phyloP scores from a whole-genome alignment of 1,140 invertebrate species.

The Tetraneura akinire region DNA sequence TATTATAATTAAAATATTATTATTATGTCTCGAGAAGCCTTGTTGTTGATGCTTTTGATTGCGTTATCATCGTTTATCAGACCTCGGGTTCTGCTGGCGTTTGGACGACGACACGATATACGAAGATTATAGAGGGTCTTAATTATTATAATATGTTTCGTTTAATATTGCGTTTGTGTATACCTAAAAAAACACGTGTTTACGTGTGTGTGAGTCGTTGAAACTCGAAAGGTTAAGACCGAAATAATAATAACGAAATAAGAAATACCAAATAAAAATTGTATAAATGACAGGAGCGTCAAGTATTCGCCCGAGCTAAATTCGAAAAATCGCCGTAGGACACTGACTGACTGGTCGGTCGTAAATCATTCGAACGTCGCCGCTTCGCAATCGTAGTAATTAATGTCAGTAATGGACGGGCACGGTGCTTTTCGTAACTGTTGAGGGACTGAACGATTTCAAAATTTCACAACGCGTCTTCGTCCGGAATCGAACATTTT shows the following conservation, averaged over 20 bases:
- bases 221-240: neutral
- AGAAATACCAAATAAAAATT: no score
- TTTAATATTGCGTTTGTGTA: neutral
- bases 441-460: no score
- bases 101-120: neutral
- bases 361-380: slow-evolving; percentile 17
- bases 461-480: neutral
- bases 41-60: neutral
- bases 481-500: neutral
- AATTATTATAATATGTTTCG: neutral
- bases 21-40: neutral
- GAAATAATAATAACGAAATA: no score
- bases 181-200: neutral
- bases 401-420: neutral
- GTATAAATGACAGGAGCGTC: neutral
- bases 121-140: no score
- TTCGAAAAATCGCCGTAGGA: neutral
- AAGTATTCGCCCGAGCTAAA: neutral
- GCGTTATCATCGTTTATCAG: neutral
- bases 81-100: no score
- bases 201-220: no score
- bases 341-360: neutral
- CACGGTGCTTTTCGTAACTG: no score
- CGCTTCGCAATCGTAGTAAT: neutral
- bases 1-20: no score